Conservation (phyloP, 1,140 invertebrate genomes). For the Odontomachus brunneus region DNA sequence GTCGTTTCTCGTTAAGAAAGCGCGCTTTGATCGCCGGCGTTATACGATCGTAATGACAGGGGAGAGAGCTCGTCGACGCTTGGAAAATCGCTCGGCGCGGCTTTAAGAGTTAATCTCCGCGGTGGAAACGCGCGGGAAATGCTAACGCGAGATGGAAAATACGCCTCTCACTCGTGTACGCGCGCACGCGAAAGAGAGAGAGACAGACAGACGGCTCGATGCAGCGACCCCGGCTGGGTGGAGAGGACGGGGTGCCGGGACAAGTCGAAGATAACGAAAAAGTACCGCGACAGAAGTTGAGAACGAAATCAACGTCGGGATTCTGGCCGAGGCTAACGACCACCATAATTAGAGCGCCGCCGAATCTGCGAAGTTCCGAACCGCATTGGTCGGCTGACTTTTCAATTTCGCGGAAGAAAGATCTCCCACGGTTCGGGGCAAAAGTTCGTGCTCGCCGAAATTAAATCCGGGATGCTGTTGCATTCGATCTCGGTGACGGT, state of each 20-base stretch:
- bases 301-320: constrained; percentile 54
- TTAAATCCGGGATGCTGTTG: constrained; percentile 58
- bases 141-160: constrained; percentile 46
- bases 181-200: not conserved
- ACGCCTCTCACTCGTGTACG: constrained; percentile 14
- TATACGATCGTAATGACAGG: not conserved
- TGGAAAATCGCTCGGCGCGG: constrained; percentile 38
- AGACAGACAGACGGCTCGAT: too few relatives aligned
- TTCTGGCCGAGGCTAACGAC: constrained; percentile 62
- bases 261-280: constrained; percentile 46
- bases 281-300: constrained; percentile 63
- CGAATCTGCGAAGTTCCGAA: constrained; percentile 44
- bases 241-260: not conserved
- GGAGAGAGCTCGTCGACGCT: not conserved
- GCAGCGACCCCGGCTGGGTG: too few relatives aligned
- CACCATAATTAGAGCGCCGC: constrained; percentile 68
- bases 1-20: not conserved
- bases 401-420: constrained; percentile 64
- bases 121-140: constrained; percentile 4
- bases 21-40: not conserved
- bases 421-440: not conserved
- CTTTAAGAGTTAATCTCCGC: constrained; percentile 61
- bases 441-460: constrained; percentile 53
- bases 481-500: constrained; percentile 28
- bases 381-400: constrained; percentile 61